Base-by-base conservation (phyloP, 2,888 invertebrate genomes). In the Eumerus sabulonum region DNA sequence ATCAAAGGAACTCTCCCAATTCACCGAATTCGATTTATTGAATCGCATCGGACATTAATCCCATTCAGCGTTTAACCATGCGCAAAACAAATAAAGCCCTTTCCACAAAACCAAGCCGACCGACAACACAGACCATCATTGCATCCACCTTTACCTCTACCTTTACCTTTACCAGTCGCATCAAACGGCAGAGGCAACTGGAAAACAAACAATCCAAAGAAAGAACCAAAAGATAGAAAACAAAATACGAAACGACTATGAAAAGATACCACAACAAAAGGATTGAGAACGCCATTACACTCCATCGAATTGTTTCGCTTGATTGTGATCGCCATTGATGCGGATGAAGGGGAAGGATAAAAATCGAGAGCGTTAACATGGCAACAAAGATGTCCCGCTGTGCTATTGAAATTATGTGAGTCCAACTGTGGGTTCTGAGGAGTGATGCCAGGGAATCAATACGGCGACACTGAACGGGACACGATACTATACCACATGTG, bases 351-450 rank as follows among this genome's bases (percentile, higher is more conserved):
- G 62, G 66, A 47, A 17, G 27, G 71, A 76, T 60, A 67, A 74
- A 74, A 74, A 74, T 74, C 60, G 60, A 79, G 74, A 88, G 88
- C 89, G 89, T 88, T 89, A 88, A 89, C 89, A 88, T 88, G 88
- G 87, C 85, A 88, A 88, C 89, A 88, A 88, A 88, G 86, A 86
- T 84, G 84, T 85, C 89, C 88, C 85, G 89, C 88, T 86, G 89
- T 84, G 88, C 85, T 85, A 86, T 85, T 88, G 88, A 88, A 87
- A 86, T 87, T 87, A 86, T 86, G 85, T 86, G 64, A 36, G 12
- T 57, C 56, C 60, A 48, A 63, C 68, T 63, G 59, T 76, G 64
- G 59, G 50, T 76, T 68, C 56, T 16, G 40, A 38, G 54, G 68
- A 74, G 54, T 64, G 59, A 74, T 76, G 57, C 54, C 60, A 60